A percentile compares a stretch with the other conserved stretches of the same genome.
Conservation (phyloP, 92 coral and sea anemone species). For the Nematostella vectensis region DNA sequence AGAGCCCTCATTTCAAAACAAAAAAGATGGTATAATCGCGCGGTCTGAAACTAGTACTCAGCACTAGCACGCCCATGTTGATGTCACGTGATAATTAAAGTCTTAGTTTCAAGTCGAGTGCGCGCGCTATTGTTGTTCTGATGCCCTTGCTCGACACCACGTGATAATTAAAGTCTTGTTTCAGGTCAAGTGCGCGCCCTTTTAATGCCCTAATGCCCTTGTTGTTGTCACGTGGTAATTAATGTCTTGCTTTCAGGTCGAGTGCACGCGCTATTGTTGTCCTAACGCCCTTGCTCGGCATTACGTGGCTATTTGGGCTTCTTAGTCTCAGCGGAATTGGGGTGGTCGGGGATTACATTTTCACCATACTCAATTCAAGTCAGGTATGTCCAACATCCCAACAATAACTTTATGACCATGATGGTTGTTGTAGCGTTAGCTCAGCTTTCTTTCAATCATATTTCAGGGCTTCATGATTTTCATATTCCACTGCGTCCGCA, state of each 20-base stretch:
- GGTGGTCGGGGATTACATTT: constrained; percentile 16
- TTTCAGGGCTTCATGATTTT: constrained; percentile 26
- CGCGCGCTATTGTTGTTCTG: too few species aligned
- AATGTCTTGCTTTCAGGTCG: constrained; percentile 4
- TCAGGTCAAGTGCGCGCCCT: too few species aligned
- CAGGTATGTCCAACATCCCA: too few species aligned
- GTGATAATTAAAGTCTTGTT: too few species aligned
- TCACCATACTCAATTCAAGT: constrained; percentile 24
- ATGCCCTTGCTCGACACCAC: too few species aligned
- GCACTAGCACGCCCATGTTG: neutral
- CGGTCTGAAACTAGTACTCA: too few species aligned
- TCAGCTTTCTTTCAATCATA: neutral
- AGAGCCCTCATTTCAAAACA: too few species aligned
- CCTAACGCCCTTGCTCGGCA: constrained; percentile 20
- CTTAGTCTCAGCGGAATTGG: constrained; percentile 8
- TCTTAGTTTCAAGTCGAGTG: constrained; percentile 3
- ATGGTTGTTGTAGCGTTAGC: too few species aligned
- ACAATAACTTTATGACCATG: too few species aligned
- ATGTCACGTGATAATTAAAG: neutral
- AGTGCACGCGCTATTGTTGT: constrained; percentile 33
- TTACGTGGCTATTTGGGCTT: constrained; percentile 30
- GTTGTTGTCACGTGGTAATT: neutral
- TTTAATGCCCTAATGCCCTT: neutral
- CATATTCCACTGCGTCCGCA: constrained; percentile 19
- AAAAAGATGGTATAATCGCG: too few species aligned